Evolutionary conservation across 1,140 invertebrate species (phyloP), one percentile per base, ranked within the genome.

Genomic region (Kradibia gibbosae): DNA sequence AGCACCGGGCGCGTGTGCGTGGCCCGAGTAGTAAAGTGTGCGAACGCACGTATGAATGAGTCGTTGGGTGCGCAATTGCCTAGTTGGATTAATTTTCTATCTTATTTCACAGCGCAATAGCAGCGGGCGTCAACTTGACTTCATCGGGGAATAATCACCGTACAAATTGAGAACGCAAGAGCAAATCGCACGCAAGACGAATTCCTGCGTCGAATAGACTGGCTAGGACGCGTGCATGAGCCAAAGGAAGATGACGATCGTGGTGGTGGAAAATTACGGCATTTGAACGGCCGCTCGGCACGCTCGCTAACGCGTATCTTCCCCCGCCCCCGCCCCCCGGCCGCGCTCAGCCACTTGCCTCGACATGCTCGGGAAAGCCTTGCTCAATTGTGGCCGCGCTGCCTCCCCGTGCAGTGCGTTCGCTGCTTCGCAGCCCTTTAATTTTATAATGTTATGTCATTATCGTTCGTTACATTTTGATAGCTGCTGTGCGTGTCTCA

Each of bases 211-310:
- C 15, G 7, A 13, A 17, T 15, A 34, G 5, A 73, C 79, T 11
- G 4, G 17, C 8, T 2, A 36, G 67, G 22, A 8, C 15, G 39
- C 1, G 20, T 28, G 20, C 20, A 4, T 28, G 28, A 20, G 20
- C 50, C 50, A 2, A 17, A 15, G 28, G 5, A 36, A 17, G 0
- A 36, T 15, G 22, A 2, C 22, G 15, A 20, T 34, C 13, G 34
- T n/a, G 62, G 62, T 39, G 34, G 17, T 22, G 62, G 62, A 39
- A 67, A 67, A 67, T 67, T 67, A 67, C 62, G 62, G 62, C 36
- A 67, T 39, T n/a, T 10, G 34, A 67, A 67, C 34, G 7, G 7
- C 31, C 31, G 13, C 8, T 62, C 25, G 28, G 60, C 60, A 34
- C 60, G 28, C 60, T 5, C 60, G 60, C 28, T 62, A 34, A 11